Conservation (phyloP, 2,888 invertebrate species). For the Ellobium chinense region DNA sequence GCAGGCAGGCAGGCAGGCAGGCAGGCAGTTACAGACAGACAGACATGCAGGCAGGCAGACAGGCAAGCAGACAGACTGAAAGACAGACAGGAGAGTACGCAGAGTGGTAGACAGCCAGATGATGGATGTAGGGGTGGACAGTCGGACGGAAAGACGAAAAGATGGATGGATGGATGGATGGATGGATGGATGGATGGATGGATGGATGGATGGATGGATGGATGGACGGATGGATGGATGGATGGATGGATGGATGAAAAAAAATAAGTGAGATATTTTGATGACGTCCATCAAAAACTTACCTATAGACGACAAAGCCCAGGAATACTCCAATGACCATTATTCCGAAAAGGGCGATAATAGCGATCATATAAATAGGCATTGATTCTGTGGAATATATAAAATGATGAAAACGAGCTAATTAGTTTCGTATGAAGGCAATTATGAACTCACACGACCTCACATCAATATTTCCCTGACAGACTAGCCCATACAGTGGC, state of each 20-base stretch:
- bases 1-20: not conserved
- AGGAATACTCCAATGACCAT: not conserved
- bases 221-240: not conserved
- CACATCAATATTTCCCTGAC: too few relatives aligned
- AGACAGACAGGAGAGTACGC: not conserved
- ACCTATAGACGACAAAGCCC: conserved; percentile 4
- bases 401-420: too few relatives aligned
- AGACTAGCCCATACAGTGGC: too few relatives aligned
- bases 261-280: too few relatives aligned
- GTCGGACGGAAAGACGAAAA: not conserved
- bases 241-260: not conserved
- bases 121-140: too few relatives aligned
- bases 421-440: too few relatives aligned
- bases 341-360: not conserved
- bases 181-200: not conserved
- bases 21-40: too few relatives aligned
- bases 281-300: too few relatives aligned
- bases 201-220: too few relatives aligned
- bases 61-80: not conserved
- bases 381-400: not conserved
- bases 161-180: not conserved
- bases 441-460: too few relatives aligned
- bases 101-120: not conserved
- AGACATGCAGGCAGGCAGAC: not conserved
- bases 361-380: conserved; percentile 22